phyloP scores from a whole-genome alignment of 2,888 invertebrate genomes.

The Spisula solida region DNA sequence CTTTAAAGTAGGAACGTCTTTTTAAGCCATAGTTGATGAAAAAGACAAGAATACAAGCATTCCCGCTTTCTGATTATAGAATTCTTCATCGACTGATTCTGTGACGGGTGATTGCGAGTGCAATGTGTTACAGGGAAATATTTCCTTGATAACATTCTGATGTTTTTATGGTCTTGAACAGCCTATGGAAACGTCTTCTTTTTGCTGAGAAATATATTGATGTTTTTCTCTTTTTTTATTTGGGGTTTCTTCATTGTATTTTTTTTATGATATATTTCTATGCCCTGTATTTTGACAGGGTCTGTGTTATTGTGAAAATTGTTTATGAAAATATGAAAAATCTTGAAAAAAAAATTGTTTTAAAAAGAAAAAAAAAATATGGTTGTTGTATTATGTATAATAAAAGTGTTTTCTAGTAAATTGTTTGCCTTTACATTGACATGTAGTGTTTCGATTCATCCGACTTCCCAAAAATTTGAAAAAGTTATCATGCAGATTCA shows the following conservation, averaged over 20 bases:
- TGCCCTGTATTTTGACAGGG: neutral
- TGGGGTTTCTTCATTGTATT: too few species aligned
- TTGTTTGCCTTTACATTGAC: too few species aligned
- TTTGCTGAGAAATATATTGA: neutral
- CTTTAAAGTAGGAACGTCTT: neutral
- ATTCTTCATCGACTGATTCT: neutral
- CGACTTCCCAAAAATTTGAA: too few species aligned
- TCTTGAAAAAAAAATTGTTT: too few species aligned
- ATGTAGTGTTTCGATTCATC: too few species aligned
- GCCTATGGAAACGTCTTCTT: too few species aligned
- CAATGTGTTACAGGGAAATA: neutral
- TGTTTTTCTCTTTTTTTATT: neutral
- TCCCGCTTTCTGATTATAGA: neutral
- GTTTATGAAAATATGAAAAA: neutral
- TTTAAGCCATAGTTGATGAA: neutral
- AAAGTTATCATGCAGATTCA: too few species aligned
- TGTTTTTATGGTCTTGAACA: neutral
- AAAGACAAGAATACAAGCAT: neutral
- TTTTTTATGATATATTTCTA: neutral
- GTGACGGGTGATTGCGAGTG: neutral
- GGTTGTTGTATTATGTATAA: too few species aligned
- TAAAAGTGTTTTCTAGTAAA: too few species aligned
- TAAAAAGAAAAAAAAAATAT: too few species aligned
- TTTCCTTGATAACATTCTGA: neutral
- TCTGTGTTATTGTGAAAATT: neutral